A percentile compares a stretch with the other conserved stretches of the same genome.
Evolutionary conservation across 2,888 invertebrate species (phyloP).

Genomic region (Polymixis flavicincta): DNA sequence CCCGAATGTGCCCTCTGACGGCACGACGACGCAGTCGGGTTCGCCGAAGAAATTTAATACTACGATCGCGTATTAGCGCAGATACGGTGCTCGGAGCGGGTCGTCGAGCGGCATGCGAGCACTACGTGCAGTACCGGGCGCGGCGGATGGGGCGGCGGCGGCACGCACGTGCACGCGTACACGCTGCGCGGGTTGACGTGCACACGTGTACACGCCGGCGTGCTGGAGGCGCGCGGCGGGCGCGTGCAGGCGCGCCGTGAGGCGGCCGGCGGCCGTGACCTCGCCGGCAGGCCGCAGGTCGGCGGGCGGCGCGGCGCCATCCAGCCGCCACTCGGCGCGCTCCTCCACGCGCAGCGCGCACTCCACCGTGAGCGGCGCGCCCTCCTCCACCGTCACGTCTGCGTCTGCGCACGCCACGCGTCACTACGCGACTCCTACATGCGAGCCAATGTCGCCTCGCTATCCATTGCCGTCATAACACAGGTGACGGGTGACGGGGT

Average conservation of each 20-base stretch:
- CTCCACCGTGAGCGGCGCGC: slow-evolving; percentile 83
- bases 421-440: slow-evolving; percentile 35
- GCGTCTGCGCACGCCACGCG: slow-evolving; percentile 69
- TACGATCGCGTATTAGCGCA: neutral
- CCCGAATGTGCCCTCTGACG: neutral
- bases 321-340: slow-evolving; percentile 76
- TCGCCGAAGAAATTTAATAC: neutral
- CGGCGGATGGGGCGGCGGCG: slow-evolving; percentile 44
- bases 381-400: slow-evolving; percentile 77
- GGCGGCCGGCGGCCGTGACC: slow-evolving; percentile 69
- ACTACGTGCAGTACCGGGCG: slow-evolving; percentile 60
- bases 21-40: neutral
- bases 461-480: neutral
- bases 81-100: slow-evolving; percentile 20
- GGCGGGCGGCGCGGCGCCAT: slow-evolving; percentile 75
- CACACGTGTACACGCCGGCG: slow-evolving; percentile 82
- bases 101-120: slow-evolving; percentile 49
- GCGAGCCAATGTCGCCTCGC: slow-evolving; percentile 1
- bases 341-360: slow-evolving; percentile 81
- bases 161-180: slow-evolving; percentile 75
- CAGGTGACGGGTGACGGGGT: neutral
- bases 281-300: slow-evolving; percentile 77
- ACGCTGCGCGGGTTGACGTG: slow-evolving; percentile 71
- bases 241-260: slow-evolving; percentile 76
- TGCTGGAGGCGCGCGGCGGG: slow-evolving; percentile 74